Conservation (phyloP, 2,113 vertebrate species). For the Abramis brama region DNA sequence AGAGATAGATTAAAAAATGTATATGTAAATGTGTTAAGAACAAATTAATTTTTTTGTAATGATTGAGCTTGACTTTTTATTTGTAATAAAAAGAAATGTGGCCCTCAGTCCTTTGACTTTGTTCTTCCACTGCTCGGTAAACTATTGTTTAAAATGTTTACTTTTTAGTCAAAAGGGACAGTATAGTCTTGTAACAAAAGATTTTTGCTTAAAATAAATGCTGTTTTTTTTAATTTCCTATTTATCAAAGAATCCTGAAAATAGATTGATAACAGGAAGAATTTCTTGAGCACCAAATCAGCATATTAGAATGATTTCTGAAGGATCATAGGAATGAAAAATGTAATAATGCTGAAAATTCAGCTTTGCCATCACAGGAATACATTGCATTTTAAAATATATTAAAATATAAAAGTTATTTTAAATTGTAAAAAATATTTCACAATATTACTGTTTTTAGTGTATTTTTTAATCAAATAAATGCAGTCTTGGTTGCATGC, state of each 20-base stretch:
- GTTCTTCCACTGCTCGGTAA: not conserved
- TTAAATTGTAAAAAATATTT: too few species aligned
- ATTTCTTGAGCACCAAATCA: not conserved
- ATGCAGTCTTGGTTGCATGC: not conserved
- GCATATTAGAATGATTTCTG: not conserved
- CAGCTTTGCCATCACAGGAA: not conserved
- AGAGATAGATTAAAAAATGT: slow-evolving; percentile 3
- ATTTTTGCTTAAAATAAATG: too few species aligned
- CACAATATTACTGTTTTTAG: too few species aligned
- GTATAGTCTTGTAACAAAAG: not conserved
- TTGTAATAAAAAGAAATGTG: slow-evolving; percentile 46
- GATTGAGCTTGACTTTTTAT: slow-evolving; percentile 46
- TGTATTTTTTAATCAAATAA: too few species aligned
- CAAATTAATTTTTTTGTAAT: slow-evolving; percentile 35
- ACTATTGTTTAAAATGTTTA: not conserved
- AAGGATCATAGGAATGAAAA: too few species aligned
- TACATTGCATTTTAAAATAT: too few species aligned
- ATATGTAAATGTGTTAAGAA: slow-evolving; percentile 20
- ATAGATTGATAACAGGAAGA: not conserved
- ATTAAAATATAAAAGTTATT: too few species aligned
- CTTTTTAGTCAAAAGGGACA: not conserved
- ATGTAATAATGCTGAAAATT: too few species aligned
- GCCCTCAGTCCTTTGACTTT: not conserved
- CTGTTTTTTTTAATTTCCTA: too few species aligned
- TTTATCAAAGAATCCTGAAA: not conserved